These are phyloP conservation scores for Motacilla alba DNA, from an alignment of 2,113 vertebrate genomes.

Conservation along the genomic window DNA sequence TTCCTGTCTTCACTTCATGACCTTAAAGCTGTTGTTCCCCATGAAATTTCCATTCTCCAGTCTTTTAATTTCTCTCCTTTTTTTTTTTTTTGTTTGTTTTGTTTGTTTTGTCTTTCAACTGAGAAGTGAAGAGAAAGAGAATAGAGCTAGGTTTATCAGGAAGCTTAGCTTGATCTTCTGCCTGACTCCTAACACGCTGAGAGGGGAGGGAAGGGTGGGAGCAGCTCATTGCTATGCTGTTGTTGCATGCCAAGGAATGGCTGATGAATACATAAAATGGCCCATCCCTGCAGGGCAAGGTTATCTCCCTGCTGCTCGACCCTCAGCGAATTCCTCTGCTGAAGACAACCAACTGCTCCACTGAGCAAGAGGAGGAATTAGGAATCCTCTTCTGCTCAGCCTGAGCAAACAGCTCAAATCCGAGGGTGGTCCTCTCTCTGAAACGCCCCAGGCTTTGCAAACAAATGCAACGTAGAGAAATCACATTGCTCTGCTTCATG, in stretches of 20 bases:
- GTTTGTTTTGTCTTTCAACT: background rate
- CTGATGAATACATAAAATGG: background rate
- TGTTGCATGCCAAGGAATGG: background rate
- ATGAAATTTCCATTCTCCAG: background rate
- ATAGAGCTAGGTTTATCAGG: background rate
- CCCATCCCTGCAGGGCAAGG: background rate
- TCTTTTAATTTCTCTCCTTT: background rate
- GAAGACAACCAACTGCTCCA: background rate
- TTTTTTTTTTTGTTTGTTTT: no score
- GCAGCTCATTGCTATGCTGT: background rate
- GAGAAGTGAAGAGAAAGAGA: background rate
- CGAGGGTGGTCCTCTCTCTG: background rate
- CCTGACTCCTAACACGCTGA: rapidly evolving
- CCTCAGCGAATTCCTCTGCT: background rate
- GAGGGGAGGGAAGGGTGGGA: background rate
- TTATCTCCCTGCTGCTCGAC: background rate
- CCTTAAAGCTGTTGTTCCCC: background rate
- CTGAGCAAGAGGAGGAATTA: background rate
- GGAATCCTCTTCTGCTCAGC: background rate
- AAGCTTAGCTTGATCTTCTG: background rate
- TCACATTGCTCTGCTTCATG: background rate
- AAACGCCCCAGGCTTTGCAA: background rate
- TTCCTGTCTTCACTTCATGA: background rate
- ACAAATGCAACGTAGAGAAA: background rate
- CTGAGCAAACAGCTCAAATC: background rate